Percentiles rank a stretch among this genome's conserved stretches.
phyloP scores from a whole-genome alignment of 2,797 vertebrate genomes.

The Melanotaenia trifasciata region DNA sequence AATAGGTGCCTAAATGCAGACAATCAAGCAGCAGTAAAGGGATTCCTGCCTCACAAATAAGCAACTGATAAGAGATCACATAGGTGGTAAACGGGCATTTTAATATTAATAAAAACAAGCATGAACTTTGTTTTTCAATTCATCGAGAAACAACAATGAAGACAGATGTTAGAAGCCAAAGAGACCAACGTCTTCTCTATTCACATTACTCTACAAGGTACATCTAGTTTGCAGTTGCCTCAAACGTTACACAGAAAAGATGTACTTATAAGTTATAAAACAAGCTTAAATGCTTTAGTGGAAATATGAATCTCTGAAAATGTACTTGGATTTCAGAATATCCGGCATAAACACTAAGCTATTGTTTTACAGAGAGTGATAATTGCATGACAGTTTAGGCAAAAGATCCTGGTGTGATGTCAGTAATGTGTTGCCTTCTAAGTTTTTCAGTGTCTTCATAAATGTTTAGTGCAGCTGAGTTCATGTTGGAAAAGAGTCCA shows the following conservation, averaged over 20 bases:
- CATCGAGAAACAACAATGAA: constrained; percentile 14
- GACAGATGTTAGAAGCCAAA: constrained; percentile 12
- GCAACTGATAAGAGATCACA: constrained; percentile 19
- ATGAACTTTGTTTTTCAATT: constrained; percentile 14
- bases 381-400: background rate
- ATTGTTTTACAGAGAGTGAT: background rate
- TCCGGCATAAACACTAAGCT: background rate
- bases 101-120: constrained; percentile 16
- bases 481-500: background rate
- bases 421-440: background rate
- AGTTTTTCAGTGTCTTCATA: background rate
- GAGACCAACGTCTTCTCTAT: background rate
- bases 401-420: background rate
- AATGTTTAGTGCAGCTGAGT: background rate
- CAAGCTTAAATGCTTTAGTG: background rate
- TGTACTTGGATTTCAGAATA: background rate
- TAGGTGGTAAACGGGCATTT: constrained; percentile 11
- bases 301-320: background rate
- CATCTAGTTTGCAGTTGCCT: background rate
- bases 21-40: constrained; percentile 9
- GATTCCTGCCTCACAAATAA: constrained; percentile 4
- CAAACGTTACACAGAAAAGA: background rate
- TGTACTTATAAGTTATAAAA: background rate
- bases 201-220: too few relatives aligned
- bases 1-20: constrained; percentile 11